phyloP scores from a whole-genome alignment of 2,113 vertebrate genomes.

The Rattus rattus region DNA sequence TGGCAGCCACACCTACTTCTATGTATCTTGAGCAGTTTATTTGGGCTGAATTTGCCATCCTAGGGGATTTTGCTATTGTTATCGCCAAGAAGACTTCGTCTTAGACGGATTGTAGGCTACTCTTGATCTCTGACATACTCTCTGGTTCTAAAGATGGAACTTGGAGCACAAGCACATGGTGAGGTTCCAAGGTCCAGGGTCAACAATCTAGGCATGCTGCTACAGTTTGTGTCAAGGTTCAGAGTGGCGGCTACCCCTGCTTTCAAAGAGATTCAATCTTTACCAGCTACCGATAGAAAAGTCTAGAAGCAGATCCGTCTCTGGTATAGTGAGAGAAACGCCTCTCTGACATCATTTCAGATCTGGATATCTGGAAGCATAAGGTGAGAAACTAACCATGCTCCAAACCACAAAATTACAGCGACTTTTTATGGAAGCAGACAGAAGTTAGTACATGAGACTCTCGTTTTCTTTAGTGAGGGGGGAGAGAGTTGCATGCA shows the following conservation, averaged over 20 bases:
- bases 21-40: not conserved
- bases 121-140: not conserved
- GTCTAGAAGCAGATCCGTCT: not conserved
- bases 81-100: not conserved
- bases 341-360: not conserved
- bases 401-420: not conserved
- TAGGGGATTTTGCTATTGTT: not conserved
- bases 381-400: not conserved
- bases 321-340: not conserved
- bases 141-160: not conserved
- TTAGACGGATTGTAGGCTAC: rapidly evolving
- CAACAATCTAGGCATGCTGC: not conserved
- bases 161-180: not conserved
- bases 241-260: not conserved
- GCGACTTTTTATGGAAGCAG: not conserved
- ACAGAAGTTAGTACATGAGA: not conserved
- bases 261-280: not conserved
- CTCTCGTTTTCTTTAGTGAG: not conserved
- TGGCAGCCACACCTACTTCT: not conserved
- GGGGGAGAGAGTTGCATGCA: not conserved
- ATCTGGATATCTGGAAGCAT: not conserved
- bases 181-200: not conserved
- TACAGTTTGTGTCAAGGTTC: not conserved
- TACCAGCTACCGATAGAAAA: not conserved
- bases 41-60: not conserved